Conservation (phyloP, 1,140 invertebrate genomes). For the Anagrus nilaparvatae region DNA sequence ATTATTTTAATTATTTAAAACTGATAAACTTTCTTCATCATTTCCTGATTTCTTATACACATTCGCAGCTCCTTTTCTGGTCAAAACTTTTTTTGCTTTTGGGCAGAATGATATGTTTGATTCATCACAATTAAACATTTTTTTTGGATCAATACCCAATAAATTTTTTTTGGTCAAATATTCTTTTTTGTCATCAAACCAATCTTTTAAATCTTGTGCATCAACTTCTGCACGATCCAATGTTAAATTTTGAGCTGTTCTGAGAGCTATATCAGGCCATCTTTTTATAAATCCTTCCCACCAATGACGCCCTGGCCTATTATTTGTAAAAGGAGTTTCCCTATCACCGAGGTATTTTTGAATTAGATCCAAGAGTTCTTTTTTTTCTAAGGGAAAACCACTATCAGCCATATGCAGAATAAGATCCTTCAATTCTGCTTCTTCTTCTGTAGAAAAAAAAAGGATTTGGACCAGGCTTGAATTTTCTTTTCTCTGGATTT, state of each 20-base stretch:
- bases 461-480: no score
- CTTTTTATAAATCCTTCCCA: constrained; percentile 20
- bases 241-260: constrained; percentile 20
- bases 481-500: no score
- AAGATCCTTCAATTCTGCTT: no score
- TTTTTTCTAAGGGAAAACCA: no score
- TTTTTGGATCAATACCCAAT: constrained; percentile 21
- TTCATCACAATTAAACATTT: constrained; percentile 31
- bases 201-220: constrained; percentile 18
- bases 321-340: constrained; percentile 21
- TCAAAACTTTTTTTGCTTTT: constrained; percentile 16
- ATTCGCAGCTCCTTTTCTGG: constrained; percentile 7
- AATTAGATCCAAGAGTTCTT: no score
- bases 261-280: constrained; percentile 18
- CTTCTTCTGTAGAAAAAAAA: no score
- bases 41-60: constrained; percentile 16
- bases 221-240: constrained; percentile 19
- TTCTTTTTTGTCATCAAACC: constrained; percentile 19
- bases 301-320: constrained; percentile 20
- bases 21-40: constrained; percentile 28
- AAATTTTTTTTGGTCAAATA: constrained; percentile 15
- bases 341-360: no score
- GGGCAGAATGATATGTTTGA: constrained; percentile 26
- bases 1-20: no score
- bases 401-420: no score